Base-by-base conservation (phyloP, 2,888 invertebrate species). In the Lasiommata megera region DNA sequence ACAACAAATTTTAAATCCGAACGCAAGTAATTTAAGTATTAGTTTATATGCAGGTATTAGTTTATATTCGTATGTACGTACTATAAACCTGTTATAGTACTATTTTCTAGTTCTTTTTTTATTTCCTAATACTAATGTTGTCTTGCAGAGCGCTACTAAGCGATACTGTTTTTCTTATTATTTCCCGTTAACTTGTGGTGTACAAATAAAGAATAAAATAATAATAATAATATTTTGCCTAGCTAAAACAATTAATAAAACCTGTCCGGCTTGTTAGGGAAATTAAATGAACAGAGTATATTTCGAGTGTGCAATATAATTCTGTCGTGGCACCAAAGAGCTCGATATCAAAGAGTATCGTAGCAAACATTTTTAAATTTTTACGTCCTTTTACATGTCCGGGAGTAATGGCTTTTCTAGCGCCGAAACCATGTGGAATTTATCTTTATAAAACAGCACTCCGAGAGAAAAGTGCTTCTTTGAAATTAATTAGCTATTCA, bases 311-410 rank as follows among this genome's bases (percentile, higher is more conserved):
- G 76, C 67, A 70, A 74, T 36, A 67, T 77, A 77, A 80, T 76
- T 72, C 69, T 67, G 70, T 65, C 70, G 64, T 74, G 78, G 73
- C 76, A 74, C 67, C 72, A 71, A 76, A 79, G 68, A 70, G 72
- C 68, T 67, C 72, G 72, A 74, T 78, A 77, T 80, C 84, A 83
- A 84, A 84, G 82, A 73, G 70, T 65, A 67, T 64, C 64, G 65
- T 61, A 69, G 69, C 80, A 74, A 76, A 75, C 73, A 71, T 74
- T 77, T 79, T 74, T 67, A 73, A 81, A 71, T 66, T 65, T 62
- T 62, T 57, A 14, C 36, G 57, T 61, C 64, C 72, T 72, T 83
- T 82, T 66, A 67, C 71, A 70, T 74, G 72, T 76, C 70, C 70
- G 73, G 67, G 67, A 61, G 66, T 69, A 73, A 76, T 62, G 69